These are phyloP conservation scores for Periphyllus acericola DNA, from an alignment of 2,888 invertebrate genomes.

Conservation along the genomic window DNA sequence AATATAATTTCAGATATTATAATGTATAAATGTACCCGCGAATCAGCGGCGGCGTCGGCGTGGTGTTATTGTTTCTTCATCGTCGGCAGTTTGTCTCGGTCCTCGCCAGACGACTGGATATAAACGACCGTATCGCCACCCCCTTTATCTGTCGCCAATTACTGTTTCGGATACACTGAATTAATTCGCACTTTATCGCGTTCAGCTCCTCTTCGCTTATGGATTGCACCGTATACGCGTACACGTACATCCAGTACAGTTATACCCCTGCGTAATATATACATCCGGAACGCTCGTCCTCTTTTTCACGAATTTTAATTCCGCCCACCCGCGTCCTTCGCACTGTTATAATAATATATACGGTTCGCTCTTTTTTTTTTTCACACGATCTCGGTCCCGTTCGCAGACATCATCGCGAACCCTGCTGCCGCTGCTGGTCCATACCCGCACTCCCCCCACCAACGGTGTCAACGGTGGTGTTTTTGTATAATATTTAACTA, in stretches of 20 bases:
- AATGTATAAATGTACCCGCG: neutral
- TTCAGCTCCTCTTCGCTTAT: neutral
- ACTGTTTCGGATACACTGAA: conserved; percentile 42
- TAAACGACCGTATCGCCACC: conserved; percentile 38
- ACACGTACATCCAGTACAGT: too few relatives aligned
- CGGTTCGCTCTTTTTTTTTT: neutral
- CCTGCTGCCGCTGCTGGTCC: neutral
- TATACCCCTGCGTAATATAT: too few relatives aligned
- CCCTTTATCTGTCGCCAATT: conserved; percentile 37
- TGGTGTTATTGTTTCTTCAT: conserved; percentile 1
- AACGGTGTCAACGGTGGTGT: neutral
- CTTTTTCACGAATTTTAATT: neutral
- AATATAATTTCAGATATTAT: too few relatives aligned
- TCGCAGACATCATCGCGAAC: neutral
- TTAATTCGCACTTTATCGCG: conserved; percentile 57
- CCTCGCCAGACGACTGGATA: conserved; percentile 40
- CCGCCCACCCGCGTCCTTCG: neutral
- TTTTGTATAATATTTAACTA: neutral
- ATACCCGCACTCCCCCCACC: neutral
- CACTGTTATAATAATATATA: neutral
- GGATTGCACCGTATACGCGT: neutral
- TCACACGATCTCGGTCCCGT: neutral
- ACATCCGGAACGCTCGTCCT: neutral
- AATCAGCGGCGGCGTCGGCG: neutral
- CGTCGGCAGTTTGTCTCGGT: conserved; percentile 56